Percentiles rank a stretch among this genome's conserved stretches.
Conservation (phyloP, 2,888 invertebrate species). For the Spatulosminthurus flaviceps region DNA sequence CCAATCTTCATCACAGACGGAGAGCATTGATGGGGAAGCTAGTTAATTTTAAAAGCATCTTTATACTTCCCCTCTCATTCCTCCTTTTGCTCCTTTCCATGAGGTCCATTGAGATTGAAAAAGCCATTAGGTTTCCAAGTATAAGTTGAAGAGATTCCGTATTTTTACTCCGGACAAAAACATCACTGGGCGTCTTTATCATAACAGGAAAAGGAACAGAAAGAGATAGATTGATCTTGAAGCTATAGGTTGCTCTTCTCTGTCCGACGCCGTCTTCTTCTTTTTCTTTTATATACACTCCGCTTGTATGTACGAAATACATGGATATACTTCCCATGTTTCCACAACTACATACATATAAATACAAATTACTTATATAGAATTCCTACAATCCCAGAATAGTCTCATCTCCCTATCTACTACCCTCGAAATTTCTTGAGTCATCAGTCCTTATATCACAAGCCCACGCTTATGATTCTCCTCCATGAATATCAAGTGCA, state of each 20-base stretch:
- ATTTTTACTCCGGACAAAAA: slow-evolving; percentile 45
- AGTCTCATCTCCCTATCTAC: too few species aligned
- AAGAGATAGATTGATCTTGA: slow-evolving; percentile 46
- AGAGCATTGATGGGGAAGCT: slow-evolving; percentile 19
- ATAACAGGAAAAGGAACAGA: slow-evolving; percentile 47
- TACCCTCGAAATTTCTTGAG: too few species aligned
- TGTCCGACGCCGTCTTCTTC: slow-evolving; percentile 18
- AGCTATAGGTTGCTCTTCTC: slow-evolving; percentile 32
- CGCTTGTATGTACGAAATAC: too few species aligned
- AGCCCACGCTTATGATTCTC: too few species aligned
- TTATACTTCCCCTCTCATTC: slow-evolving; percentile 26
- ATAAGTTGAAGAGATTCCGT: slow-evolving; percentile 27
- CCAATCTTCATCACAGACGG: slow-evolving; percentile 16
- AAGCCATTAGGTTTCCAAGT: slow-evolving; percentile 55
- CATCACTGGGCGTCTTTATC: slow-evolving; percentile 42
- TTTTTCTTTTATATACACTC: neutral
- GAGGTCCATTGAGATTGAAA: slow-evolving; percentile 57
- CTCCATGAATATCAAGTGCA: too few species aligned
- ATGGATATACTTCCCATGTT: too few species aligned
- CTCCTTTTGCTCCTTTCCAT: slow-evolving; percentile 48
- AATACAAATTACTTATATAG: too few species aligned
- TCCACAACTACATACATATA: neutral
- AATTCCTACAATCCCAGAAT: too few species aligned
- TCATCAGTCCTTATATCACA: too few species aligned
- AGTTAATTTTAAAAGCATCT: slow-evolving; percentile 47